Base-by-base conservation (phyloP, 2,888 invertebrate species). In the Dichetophora obliterata region DNA sequence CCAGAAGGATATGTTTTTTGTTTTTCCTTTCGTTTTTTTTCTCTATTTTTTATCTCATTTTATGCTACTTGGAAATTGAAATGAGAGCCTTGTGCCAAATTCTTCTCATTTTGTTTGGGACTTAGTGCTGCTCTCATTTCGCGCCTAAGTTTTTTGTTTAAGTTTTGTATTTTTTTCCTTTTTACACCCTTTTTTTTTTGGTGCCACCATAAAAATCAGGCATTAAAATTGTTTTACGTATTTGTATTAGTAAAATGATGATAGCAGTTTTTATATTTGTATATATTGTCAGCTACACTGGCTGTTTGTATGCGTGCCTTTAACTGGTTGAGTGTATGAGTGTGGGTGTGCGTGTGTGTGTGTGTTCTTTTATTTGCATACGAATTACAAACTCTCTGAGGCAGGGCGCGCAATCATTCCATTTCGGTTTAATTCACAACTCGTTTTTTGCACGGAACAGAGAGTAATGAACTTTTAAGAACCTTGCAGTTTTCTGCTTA, bases 321-420 rank as follows among this genome's bases (percentile, higher is more conserved):
- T 73, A 50, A 37, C n/a, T 72, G 59, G 16, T n/a, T 72, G 31
- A 22, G 71, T 22, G 57, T 72, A 31, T 72, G 59, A 8, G 65
- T 66, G 65, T 54, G 31, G 2, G 50, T 75, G 75, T 70, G 37
- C 43, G 54, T 57, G 31, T 52, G 50, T 63, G 50, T 24, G 54
- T 75, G 77, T 73, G 65, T 77, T 54, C 70, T 54, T 77, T 74
- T 78, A 85, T 84, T 85, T 84, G 85, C 85, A 85, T 85, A 84
- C 84, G 85, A 85, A 85, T 85, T 85, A 85, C 85, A 85, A 85
- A 85, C 84, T 85, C 85, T 85, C 85, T 82, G 84, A 66, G 43
- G 43, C 85, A 81, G 85, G 80, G 43, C 37, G 83, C 85, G 84
- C 84, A 85, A 79, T 85, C 85, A 85, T 83, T 84, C 81, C 59